A percentile compares a stretch with the other conserved stretches of the same genome.
Evolutionary conservation across 1,140 invertebrate species (phyloP).

Genomic region (Pinna nobilis): DNA sequence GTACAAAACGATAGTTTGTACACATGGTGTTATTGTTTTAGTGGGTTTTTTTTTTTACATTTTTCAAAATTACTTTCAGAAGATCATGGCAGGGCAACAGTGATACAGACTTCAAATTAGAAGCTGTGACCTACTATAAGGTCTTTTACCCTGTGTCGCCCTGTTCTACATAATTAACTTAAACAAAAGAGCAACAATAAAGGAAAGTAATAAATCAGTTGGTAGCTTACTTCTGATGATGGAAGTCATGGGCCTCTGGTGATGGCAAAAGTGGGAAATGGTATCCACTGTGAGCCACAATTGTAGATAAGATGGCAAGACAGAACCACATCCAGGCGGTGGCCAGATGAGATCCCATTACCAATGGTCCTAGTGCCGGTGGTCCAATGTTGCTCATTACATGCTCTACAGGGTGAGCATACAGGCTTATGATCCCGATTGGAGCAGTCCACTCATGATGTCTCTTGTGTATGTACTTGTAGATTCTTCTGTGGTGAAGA

Average conservation of each 20-base stretch:
- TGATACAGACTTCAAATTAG: too few species aligned
- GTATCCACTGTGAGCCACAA: slow-evolving; percentile 91
- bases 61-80: too few species aligned
- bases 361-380: slow-evolving; percentile 85
- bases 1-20: too few species aligned
- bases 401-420: slow-evolving; percentile 92
- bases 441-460: slow-evolving; percentile 78
- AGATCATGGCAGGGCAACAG: too few species aligned
- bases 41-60: too few species aligned
- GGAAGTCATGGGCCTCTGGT: slow-evolving; percentile 93
- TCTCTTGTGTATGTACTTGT: slow-evolving; percentile 89
- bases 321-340: slow-evolving; percentile 90
- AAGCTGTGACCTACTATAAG: too few species aligned
- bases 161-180: too few species aligned
- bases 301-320: slow-evolving; percentile 85
- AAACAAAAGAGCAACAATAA: too few species aligned
- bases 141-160: too few species aligned
- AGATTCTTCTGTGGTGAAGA: slow-evolving; percentile 84
- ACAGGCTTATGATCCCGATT: slow-evolving; percentile 84
- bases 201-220: too few species aligned
- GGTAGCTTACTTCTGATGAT: slow-evolving; percentile 84
- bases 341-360: slow-evolving; percentile 88
- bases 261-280: slow-evolving; percentile 92
- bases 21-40: too few species aligned
- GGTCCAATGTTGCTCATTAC: slow-evolving; percentile 89